A percentile compares a stretch with the other conserved stretches of the same genome.
Conservation (phyloP, 2,888 invertebrate genomes). For the Ectemnius continuus region DNA sequence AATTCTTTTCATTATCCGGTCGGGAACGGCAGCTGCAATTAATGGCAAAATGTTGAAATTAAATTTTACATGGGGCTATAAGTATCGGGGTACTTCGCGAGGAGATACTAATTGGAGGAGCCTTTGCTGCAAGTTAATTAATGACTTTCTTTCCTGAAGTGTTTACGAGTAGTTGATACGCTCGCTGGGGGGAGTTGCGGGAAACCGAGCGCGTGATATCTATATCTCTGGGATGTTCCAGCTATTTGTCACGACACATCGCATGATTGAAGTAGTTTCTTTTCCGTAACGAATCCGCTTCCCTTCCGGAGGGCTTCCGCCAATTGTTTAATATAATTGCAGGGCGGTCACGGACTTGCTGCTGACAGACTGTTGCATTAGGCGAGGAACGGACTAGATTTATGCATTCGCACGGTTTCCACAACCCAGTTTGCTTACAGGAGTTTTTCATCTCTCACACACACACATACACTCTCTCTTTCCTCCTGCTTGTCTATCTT, state of each 20-base stretch:
- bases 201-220: background rate
- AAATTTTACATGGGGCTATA: background rate
- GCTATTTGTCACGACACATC: slow-evolving; percentile 10
- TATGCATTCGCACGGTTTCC: background rate
- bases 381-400: slow-evolving; percentile 5
- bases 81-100: slow-evolving; percentile 20
- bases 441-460: no score
- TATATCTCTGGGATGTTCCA: background rate
- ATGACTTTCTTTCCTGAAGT: background rate
- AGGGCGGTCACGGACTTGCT: no score
- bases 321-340: slow-evolving; percentile 27
- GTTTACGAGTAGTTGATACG: background rate
- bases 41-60: background rate
- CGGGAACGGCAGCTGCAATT: background rate
- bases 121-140: background rate
- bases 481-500: no score
- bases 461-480: background rate
- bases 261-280: slow-evolving; percentile 18
- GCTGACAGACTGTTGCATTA: background rate
- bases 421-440: background rate
- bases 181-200: background rate
- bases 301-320: background rate
- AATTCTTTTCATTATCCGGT: no score
- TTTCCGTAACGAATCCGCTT: background rate
- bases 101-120: slow-evolving; percentile 12